phyloP scores from a whole-genome alignment of 2,113 vertebrate species.

The Reinhardtius hippoglossoides region DNA sequence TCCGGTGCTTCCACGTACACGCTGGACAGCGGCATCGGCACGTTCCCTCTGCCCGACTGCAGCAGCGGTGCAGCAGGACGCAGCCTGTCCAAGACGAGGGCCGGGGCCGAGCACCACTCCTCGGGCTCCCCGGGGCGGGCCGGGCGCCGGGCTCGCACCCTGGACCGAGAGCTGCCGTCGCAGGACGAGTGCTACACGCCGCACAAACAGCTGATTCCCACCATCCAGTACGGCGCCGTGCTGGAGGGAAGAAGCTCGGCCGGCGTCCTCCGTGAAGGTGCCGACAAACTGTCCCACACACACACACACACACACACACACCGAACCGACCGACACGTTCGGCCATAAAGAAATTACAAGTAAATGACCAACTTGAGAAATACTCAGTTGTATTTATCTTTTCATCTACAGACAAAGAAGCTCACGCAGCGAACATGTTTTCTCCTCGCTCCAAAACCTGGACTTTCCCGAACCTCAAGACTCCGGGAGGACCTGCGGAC shows the following conservation, averaged over 20 bases:
- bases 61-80: constrained; percentile 86
- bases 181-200: constrained; percentile 85
- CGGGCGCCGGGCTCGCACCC: constrained; percentile 88
- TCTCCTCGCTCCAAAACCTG: constrained; percentile 86
- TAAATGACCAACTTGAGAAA: too few species aligned
- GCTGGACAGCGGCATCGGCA: constrained; percentile 96
- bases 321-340: too few species aligned
- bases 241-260: constrained; percentile 69
- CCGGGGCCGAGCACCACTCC: constrained; percentile 83
- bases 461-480: constrained; percentile 90
- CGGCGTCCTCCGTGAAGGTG: constrained; percentile 72
- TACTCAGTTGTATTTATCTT: not conserved
- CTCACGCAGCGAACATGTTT: constrained; percentile 64
- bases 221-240: constrained; percentile 75
- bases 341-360: too few species aligned
- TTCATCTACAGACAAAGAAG: constrained; percentile 67
- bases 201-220: constrained; percentile 81
- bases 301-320: too few species aligned
- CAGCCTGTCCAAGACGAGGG: constrained; percentile 85
- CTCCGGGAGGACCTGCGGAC: constrained; percentile 78
- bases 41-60: constrained; percentile 94
- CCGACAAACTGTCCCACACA: not conserved
- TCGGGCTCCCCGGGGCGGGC: constrained; percentile 75
- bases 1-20: constrained; percentile 94
- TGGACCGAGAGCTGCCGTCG: constrained; percentile 90